Evolutionary conservation across 2,888 invertebrate species (phyloP).

Genomic region (Dorcus parallelipipedus): DNA sequence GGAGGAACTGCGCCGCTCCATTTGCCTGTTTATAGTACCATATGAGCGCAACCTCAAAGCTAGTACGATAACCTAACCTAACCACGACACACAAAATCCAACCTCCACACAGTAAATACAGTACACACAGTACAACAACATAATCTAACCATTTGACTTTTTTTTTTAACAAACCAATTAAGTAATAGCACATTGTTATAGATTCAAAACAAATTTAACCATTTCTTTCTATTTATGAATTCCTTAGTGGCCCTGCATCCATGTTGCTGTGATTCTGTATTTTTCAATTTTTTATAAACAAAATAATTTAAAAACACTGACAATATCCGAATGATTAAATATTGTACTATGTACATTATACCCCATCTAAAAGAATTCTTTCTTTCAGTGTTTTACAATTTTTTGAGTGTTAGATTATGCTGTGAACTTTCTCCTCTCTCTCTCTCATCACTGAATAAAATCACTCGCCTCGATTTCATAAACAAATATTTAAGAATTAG

Average conservation of each 20-base stretch:
- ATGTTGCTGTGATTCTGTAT: no score
- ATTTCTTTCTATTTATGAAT: no score
- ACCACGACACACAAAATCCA: constrained; percentile 12
- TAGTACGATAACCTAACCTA: constrained; percentile 22
- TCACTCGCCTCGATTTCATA: not conserved
- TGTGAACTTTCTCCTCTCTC: constrained; percentile 7
- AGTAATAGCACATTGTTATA: no score
- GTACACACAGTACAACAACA: not conserved
- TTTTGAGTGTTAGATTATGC: constrained; percentile 8
- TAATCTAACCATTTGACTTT: not conserved
- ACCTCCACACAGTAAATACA: not conserved
- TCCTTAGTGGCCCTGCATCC: no score
- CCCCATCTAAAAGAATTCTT: no score
- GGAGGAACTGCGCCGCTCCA: constrained; percentile 50
- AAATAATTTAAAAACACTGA: no score
- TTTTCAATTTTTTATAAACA: no score
- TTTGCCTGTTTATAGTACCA: constrained; percentile 51
- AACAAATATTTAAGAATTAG: constrained; percentile 1
- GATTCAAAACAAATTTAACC: no score
- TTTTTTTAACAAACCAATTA: no score
- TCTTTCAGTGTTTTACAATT: not conserved
- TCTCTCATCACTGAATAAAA: no score
- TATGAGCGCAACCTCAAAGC: constrained; percentile 47
- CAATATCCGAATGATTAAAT: no score
- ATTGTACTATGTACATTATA: no score